A percentile compares a stretch with the other conserved stretches of the same genome.
phyloP scores from a whole-genome alignment of 2,888 invertebrate species.

The Leptinotarsa juncta region DNA sequence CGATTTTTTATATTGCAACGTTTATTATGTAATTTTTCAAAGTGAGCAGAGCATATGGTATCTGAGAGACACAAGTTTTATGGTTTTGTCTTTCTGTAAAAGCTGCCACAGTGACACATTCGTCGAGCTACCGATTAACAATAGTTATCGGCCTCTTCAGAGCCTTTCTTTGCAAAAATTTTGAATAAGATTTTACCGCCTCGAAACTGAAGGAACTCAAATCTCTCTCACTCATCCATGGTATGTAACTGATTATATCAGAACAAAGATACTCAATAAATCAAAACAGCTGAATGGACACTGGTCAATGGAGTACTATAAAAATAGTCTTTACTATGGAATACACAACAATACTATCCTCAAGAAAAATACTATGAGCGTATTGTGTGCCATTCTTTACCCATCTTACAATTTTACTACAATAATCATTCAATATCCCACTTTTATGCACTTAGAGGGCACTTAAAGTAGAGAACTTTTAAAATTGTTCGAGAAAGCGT shows the following conservation, averaged over 20 bases:
- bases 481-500: conserved; percentile 27
- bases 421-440: conserved; percentile 35
- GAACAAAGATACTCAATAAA: conserved; percentile 22
- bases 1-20: no score
- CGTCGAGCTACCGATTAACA: background rate
- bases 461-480: conserved; percentile 36
- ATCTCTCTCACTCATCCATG: conserved; percentile 17
- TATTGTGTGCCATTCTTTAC: conserved; percentile 28
- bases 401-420: conserved; percentile 37
- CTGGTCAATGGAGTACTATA: conserved; percentile 20
- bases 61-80: no score
- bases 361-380: conserved; percentile 28
- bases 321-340: conserved; percentile 23
- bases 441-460: conserved; percentile 26
- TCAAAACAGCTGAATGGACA: conserved; percentile 26
- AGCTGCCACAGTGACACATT: no score
- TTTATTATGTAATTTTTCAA: no score
- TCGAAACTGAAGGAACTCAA: background rate
- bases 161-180: background rate
- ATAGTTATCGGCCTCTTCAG: conserved; percentile 3
- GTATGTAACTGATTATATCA: conserved; percentile 25
- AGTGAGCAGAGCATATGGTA: no score
- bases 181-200: conserved; percentile 18
- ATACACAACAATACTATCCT: conserved; percentile 22
- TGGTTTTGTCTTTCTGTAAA: no score